phyloP scores from a whole-genome alignment of 2,797 vertebrate species.

The Cygnus olor region DNA sequence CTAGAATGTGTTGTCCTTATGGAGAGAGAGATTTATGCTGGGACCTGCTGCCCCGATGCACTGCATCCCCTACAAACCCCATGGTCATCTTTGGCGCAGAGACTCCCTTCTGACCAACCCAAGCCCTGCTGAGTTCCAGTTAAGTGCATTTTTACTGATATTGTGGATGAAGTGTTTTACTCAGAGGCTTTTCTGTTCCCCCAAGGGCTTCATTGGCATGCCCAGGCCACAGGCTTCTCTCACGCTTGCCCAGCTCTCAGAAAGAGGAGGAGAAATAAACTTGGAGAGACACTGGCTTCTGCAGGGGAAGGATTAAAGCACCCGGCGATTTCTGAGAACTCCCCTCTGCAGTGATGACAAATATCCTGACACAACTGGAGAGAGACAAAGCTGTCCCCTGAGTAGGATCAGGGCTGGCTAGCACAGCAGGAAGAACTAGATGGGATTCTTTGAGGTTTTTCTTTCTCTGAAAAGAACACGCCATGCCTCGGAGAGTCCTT shows the following conservation, averaged over 20 bases:
- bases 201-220: neutral
- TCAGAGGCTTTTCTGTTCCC: neutral
- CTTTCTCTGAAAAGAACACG: neutral
- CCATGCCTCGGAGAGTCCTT: neutral
- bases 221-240: neutral
- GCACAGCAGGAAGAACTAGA: neutral
- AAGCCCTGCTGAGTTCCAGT: neutral
- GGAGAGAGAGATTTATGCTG: neutral
- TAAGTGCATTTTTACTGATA: neutral
- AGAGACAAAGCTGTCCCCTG: fast-evolving
- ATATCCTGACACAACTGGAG: neutral
- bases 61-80: neutral
- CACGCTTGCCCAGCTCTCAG: neutral
- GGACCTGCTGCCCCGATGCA: neutral
- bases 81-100: neutral
- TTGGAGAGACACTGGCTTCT: neutral
- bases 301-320: neutral
- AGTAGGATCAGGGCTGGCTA: neutral
- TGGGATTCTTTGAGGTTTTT: neutral
- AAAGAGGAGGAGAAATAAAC: neutral
- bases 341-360: neutral
- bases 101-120: neutral
- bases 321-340: neutral
- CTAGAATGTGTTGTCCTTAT: neutral
- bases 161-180: fast-evolving